These are phyloP conservation scores for Varecia variegata DNA, from an alignment of 2,797 vertebrate genomes.

Conservation along the genomic window DNA sequence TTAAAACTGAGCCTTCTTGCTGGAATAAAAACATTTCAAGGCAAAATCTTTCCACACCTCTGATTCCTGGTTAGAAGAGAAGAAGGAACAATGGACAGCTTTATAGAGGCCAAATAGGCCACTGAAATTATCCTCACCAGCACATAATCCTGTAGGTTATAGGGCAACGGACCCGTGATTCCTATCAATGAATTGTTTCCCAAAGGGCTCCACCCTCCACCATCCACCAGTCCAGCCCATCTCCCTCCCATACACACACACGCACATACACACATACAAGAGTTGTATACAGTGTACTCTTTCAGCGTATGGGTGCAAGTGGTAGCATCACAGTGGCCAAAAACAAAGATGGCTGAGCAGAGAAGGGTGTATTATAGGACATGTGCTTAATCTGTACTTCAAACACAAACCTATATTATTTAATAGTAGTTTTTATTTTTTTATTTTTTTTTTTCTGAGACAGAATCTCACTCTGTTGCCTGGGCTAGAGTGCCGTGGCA, in stretches of 20 bases:
- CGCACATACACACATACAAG: background rate
- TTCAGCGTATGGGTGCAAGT: background rate
- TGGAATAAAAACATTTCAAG: conserved; percentile 47
- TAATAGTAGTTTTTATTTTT: background rate
- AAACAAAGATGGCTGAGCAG: background rate
- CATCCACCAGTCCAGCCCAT: background rate
- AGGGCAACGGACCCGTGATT: background rate
- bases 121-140: background rate
- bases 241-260: background rate
- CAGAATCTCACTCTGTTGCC: no score
- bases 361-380: background rate
- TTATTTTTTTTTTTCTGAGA: no score
- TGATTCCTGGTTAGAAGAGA: background rate
- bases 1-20: conserved; percentile 47
- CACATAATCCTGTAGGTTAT: background rate
- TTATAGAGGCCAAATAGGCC: background rate
- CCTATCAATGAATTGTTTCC: background rate
- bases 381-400: background rate
- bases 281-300: background rate
- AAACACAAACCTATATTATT: background rate
- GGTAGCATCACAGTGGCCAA: background rate
- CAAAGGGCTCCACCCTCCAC: background rate
- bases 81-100: conserved; percentile 39
- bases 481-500: no score
- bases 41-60: conserved; percentile 39